Evolutionary conservation across 2,113 vertebrate genomes (phyloP), one percentile per base, ranked within the genome.

Genomic region (Tychaedon coryphoeus): DNA sequence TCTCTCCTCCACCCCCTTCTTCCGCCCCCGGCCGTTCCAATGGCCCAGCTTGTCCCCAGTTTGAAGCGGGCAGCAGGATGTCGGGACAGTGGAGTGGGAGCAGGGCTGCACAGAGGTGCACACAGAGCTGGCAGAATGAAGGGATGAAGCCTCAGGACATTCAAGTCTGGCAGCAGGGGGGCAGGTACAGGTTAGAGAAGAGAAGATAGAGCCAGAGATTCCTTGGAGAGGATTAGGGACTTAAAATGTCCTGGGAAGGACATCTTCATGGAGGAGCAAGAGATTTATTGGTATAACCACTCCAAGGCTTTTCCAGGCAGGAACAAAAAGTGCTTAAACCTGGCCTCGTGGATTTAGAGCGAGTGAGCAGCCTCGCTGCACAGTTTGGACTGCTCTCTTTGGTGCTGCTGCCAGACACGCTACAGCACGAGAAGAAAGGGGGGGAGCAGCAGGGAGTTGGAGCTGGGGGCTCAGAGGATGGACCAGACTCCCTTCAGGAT

Each of bases 301-400:
- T 73, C 72, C 72, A 82, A 89, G 73, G 93, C 88, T 94, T 94
- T 86, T 73, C 58, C 82, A 84, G 64, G 64, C 51, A 95, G 95
- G 95, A 81, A 95, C 66, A 95, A 93, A 96, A 93, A 95, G 91
- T 95, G 92, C 91, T 96, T 95, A 96, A 96, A 97, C 66, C 72
- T 67, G 88, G 92, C 66, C 78, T 90, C 10, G 7, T 86, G 93
- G 93, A 85, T 96, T 90, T 90, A 95, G 42, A 73, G 82, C 50
- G n/a, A 86, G 82, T 3, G 4, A 86, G 86, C 60, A 92, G 81
- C 23, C 74, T 86, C 1, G 1, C 57, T 0, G 10, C 19, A 3
- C 2, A 0, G 61, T 90, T 43, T 73, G 92, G 82, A 81, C 81
- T 93, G 81, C 89, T 95, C 88, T 89, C 88, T 85, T 90, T 58